Evolutionary conservation across 2,797 vertebrate species (phyloP), one percentile per base, ranked within the genome.

Genomic region (Platalea minor): DNA sequence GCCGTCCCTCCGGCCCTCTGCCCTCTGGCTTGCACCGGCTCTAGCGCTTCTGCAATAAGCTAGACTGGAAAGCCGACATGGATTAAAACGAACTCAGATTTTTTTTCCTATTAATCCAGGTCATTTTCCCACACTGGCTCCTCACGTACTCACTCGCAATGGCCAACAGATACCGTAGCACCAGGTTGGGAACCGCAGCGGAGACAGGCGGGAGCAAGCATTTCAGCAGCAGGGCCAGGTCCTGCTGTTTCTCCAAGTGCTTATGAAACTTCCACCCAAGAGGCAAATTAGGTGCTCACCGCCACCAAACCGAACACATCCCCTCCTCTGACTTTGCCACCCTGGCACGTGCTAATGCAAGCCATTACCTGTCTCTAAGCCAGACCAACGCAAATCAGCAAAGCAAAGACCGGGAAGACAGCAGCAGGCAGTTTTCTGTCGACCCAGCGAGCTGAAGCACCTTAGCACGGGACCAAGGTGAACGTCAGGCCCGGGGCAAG

Each of bases 81-180:
- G 84, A 87, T 85, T 85, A 82, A 85, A 92, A 63, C 10, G 2
- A 41, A 60, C 19, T 59, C 78, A 2, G 37, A 45, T 60, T 65
- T 56, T 21, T n/a, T 28, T 18, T 51, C 57, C 31, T 54, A 33
- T 33, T 35, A 78, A 88, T 78, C 41, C 77, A 53, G 53, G 43
- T 64, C 20, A 8, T 72, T 92, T 78, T 75, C 81, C 74, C 91
- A 68, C 74, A 10, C 43, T 65, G 61, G 43, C 43, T 68, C 61
- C 79, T 24, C 7, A 28, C 23, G 4, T 5, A 12, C 20, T 26
- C 60, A 17, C 80, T 81, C 2, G 1, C 0, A 3, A 19, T 0
- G 9, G 53, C 33, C 8, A 2, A 54, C 46, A 65, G 69, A 45
- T 1, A 4, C 0, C 1, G 45, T 3, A 12, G 41, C 51, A 57